A percentile compares a stretch with the other conserved stretches of the same genome.
Conservation (phyloP, 2,888 invertebrate species). For the Proisotoma minuta region DNA sequence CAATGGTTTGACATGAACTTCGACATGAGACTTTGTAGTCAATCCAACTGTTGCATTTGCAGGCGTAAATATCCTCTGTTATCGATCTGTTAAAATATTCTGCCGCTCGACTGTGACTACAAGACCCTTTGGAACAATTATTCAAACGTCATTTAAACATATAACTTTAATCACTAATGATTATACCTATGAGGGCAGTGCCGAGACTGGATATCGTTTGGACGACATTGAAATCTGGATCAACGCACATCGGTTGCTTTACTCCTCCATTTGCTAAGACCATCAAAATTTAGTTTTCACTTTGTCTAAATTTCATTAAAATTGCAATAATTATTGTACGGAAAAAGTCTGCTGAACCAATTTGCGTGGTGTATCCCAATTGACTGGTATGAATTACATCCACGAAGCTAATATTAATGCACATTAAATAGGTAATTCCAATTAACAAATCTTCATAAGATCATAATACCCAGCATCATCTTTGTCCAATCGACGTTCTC, state of each 20-base stretch:
- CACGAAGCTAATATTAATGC: conserved; percentile 49
- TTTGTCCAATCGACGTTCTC: conserved; percentile 56
- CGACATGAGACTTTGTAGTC: conserved; percentile 28
- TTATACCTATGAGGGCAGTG: conserved; percentile 15
- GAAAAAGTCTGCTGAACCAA: conserved; percentile 35
- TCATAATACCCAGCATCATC: conserved; percentile 59
- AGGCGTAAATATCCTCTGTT: conserved; percentile 23
- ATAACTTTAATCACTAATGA: not conserved
- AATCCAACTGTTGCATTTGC: conserved; percentile 33
- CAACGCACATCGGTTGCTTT: conserved; percentile 24
- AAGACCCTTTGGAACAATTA: conserved; percentile 23
- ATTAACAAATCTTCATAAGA: not conserved
- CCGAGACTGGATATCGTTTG: conserved; percentile 22
- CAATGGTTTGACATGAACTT: conserved; percentile 21
- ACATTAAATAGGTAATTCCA: not conserved
- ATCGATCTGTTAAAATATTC: conserved; percentile 30
- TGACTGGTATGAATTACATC: conserved; percentile 63
- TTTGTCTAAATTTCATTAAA: no score
- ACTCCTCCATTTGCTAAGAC: conserved; percentile 12
- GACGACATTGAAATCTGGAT: conserved; percentile 20
- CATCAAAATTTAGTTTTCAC: not conserved
- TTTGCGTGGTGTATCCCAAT: conserved; percentile 23
- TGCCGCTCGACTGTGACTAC: conserved; percentile 28
- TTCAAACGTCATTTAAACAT: no score
- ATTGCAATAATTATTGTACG: conserved; percentile 10